Base-by-base conservation (phyloP, 1,140 invertebrate species). In the Scylla paramamosain region DNA sequence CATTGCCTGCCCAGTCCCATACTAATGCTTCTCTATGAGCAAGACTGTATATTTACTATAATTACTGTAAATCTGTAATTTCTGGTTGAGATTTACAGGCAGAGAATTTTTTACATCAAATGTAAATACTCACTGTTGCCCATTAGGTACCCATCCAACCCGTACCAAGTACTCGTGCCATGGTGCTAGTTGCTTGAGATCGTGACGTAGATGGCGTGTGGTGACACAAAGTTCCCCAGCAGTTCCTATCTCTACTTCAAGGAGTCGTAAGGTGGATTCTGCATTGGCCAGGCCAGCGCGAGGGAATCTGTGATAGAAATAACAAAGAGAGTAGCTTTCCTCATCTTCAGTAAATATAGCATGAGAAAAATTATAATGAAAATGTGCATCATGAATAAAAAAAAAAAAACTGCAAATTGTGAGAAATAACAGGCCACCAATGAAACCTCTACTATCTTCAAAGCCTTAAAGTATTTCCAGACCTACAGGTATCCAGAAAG, bases 111-210 rank as follows among this genome's bases (percentile, higher is more conserved):
- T 59, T 59, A 59, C 16, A 59, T 12, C 52, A 59, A 4, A 59
- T 20, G 10, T 59, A 59, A 20, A 7, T 28, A 97, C 98, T 98
- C 97, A 99, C 99, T 98, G 98, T 97, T 98, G 97, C 59, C 98
- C 98, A 97, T 99, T 98, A 1, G 98, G 98, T 0, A 98, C 99
- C 99, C 99, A 99, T 0, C 99, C 99, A 52, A 98, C 98, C 96
- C 99, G 97, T 0, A 99, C 98, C 96, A 99, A 97, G 97, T 99
- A 99, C 96, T 99, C 99, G 97, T 98, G 98, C 98, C 98, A 99
- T 0, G 98, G 98, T 97, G 99, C 99, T 93, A 98, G 97, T 29
- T 98, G 97, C 45, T 96, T 97, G 14, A 99, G 97, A 3, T 98
- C 98, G 96, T 98, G 98, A 45, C 98, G 97, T 91, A 99, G 96